Percentiles rank a stretch among this genome's conserved stretches.
Evolutionary conservation across 2,797 vertebrate genomes (phyloP).

Genomic region (Clarias fuscus): DNA sequence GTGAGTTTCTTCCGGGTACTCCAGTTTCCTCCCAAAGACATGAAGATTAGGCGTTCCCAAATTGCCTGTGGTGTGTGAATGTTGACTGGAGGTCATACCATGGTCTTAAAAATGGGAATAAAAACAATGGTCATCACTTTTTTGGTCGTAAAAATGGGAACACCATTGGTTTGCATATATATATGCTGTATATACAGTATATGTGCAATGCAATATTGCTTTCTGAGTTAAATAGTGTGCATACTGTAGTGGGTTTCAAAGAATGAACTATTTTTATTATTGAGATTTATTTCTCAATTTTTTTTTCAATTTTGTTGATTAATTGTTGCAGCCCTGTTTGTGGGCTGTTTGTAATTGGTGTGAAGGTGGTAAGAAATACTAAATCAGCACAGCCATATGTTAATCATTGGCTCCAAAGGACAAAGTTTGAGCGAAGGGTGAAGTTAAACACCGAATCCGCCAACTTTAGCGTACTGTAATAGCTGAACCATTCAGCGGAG

Average conservation of each 20-base stretch:
- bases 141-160: too few species aligned
- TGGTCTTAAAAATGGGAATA: too few species aligned
- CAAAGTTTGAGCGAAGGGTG: conserved; percentile 26
- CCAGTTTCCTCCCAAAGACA: too few species aligned
- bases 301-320: not conserved
- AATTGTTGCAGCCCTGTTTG: not conserved
- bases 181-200: too few species aligned
- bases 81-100: too few species aligned
- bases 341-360: not conserved
- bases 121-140: too few species aligned
- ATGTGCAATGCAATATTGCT: too few species aligned
- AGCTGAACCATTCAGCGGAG: conserved; percentile 20
- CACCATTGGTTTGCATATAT: too few species aligned
- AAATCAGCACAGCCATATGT: not conserved
- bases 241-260: not conserved
- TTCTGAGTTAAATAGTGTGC: not conserved
- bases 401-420: not conserved
- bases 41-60: too few species aligned
- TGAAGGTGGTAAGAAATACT: not conserved
- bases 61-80: too few species aligned
- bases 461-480: not conserved
- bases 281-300: not conserved
- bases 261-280: not conserved
- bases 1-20: too few species aligned
- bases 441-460: not conserved